phyloP scores from a whole-genome alignment of 1,140 invertebrate species.

The Drosophila prosaltans region DNA sequence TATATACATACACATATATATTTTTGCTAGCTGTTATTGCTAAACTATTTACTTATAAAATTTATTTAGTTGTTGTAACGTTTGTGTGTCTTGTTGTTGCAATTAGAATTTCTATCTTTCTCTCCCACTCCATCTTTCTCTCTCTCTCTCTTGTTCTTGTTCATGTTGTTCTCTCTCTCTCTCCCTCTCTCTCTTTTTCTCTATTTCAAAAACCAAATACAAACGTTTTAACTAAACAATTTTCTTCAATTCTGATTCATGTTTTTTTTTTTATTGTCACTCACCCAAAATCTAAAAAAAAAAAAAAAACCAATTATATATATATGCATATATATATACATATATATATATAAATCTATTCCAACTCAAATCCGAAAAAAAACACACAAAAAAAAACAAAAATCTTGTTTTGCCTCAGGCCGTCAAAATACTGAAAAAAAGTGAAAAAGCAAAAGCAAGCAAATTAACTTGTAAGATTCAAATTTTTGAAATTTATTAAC shows the following conservation, averaged over 20 bases:
- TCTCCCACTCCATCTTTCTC: conserved; percentile 26
- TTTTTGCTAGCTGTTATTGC: conserved; percentile 56
- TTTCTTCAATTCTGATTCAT: conserved; percentile 60
- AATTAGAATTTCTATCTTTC: conserved; percentile 32
- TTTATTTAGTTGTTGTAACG: conserved; percentile 36
- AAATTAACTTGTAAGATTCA: conserved; percentile 76
- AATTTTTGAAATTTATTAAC: conserved; percentile 67
- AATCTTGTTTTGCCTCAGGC: conserved; percentile 69
- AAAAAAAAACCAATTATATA: background rate
- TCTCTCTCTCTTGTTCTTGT: conserved; percentile 15
- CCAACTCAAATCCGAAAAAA: conserved; percentile 69
- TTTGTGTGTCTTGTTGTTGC: conserved; percentile 35
- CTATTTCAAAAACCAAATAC: conserved; percentile 28
- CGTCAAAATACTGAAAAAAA: conserved; percentile 75
- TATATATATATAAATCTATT: conserved; percentile 1
- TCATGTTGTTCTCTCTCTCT: conserved; percentile 24
- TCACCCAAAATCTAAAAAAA: conserved; percentile 41
- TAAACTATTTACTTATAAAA: conserved; percentile 13
- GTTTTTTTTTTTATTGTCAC: conserved; percentile 66
- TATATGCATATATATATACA: background rate
- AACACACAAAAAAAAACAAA: conserved; percentile 30
- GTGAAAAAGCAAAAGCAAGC: conserved; percentile 57
- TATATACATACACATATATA: conserved; percentile 40
- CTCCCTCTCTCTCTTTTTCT: conserved; percentile 30
- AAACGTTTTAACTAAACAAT: conserved; percentile 58